Evolutionary conservation across 2,888 invertebrate genomes (phyloP), one percentile per base, ranked within the genome.

Genomic region (Sylvicola fuscatus): DNA sequence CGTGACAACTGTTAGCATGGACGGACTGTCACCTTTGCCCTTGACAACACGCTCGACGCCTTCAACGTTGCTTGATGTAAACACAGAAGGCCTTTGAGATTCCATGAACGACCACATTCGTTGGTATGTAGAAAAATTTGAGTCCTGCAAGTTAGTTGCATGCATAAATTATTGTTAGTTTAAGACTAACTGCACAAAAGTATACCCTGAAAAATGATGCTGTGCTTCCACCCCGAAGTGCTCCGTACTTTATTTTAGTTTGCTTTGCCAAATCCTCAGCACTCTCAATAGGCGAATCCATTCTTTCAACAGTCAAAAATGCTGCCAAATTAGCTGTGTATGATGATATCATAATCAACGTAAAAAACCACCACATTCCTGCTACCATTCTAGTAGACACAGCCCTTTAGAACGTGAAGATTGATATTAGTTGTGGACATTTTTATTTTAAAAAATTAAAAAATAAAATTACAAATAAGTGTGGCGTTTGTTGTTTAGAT

Each of bases 21-120:
- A 21, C 21, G 29, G 27, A 31, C 13, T 10, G 10, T 11, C 40
- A 31, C 82, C 79, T 53, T 82, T 82, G 12, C 75, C 79, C 50
- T 81, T 73, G 40, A 75, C 67, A 0, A 95, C 95, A 26, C 87
- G 67, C 16, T 87, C 82, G 3, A 93, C 87, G 1, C 93, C 97
- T 51, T 90, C 89, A 14, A 72, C 71, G 52, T 90, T 93, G 46
- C 72, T 78, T 32, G 71, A 67, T 0, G 83, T 78, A 52, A 93
- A 90, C 0, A 93, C 87, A 0, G 78, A 70, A 0, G 93, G 90
- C 32, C 80, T 68, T 4, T 86, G 76, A 1, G 82, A 81, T 46
- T 75, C 77, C 95, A 95, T 97, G 47, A 83, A 80, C 0, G 83
- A 77, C 86, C 90, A 95, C 90, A 97, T 95, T 28, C 83, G 68